Conservation (phyloP, 2,888 invertebrate genomes). For the Acleris cristana region DNA sequence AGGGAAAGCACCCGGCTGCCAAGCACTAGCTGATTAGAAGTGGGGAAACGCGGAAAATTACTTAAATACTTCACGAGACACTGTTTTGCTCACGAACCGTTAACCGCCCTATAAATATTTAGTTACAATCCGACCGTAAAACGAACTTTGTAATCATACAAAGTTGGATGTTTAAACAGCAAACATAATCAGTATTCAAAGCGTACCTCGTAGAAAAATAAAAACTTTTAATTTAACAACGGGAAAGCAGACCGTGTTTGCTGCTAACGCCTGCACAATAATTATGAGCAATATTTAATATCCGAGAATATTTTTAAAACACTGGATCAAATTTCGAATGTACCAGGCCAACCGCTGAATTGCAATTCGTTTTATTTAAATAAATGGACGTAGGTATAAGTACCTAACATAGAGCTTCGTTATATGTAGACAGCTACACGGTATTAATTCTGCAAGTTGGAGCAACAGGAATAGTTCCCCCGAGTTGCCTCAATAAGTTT, state of each 20-base stretch:
- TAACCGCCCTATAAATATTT: constrained; percentile 61
- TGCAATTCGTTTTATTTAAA: constrained; percentile 9
- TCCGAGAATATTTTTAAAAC: constrained; percentile 28
- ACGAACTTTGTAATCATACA: constrained; percentile 58
- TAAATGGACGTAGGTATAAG: not conserved
- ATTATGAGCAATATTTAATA: constrained; percentile 55
- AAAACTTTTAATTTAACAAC: constrained; percentile 31
- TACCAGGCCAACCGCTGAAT: constrained; percentile 26
- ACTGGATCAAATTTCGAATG: constrained; percentile 9
- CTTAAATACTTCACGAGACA: constrained; percentile 69
- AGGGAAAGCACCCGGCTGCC: constrained; percentile 66
- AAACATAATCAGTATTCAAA: constrained; percentile 71
- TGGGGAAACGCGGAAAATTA: constrained; percentile 70
- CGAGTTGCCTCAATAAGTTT: constrained; percentile 59
- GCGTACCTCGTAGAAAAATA: constrained; percentile 52
- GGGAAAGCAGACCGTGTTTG: constrained; percentile 13
- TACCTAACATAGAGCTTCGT: not conserved
- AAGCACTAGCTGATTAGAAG: constrained; percentile 73
- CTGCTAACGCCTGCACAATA: constrained; percentile 56
- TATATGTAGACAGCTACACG: constrained; percentile 23
- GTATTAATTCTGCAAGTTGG: constrained; percentile 35
- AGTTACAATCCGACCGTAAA: constrained; percentile 52
- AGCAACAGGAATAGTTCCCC: constrained; percentile 42
- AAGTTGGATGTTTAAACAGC: constrained; percentile 66
- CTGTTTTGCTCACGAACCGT: constrained; percentile 42